Evolutionary conservation across 2,888 invertebrate genomes (phyloP), one percentile per base, ranked within the genome.

Genomic region (Bhutanitis thaidina): DNA sequence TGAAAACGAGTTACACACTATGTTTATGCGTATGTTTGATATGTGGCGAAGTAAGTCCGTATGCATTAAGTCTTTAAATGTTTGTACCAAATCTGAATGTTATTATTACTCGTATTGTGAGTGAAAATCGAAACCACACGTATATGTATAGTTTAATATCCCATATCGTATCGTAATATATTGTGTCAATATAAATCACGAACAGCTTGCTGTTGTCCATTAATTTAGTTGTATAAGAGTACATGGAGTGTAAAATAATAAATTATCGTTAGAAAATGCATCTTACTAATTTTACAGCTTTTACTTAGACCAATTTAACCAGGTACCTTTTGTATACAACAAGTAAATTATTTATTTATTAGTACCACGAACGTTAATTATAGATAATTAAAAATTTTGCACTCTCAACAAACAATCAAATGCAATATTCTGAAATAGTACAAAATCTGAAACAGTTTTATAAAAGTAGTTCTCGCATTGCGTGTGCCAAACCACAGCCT

Each of bases 401-500:
- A 37, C 49, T 43, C 13, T 43, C 7, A 12, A 35, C 14, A 56
- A 60, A 37, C 12, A 16, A 49, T 25, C 12, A 27, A 48, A 7
- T 8, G 7, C 34, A 43, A 69, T 61, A 54, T 58, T 60, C 67
- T 69, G 59, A 73, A 78, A 76, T 72, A 82, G 77, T 81, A 79
- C 75, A 80, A 77, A 61, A 55, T 50, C 56, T n/a, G n/a, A n/a
- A 55, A 57, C 60, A 52, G 64, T 56, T 63, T 41, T 58, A 62
- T 60, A 51, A 43, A 53, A 62, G 62, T 60, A 65, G 55, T 61
- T 62, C 60, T 67, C 70, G 70, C 71, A 74, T 65, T 63, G 65
- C 65, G 66, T 80, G 87, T 87, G 86, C 86, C 86, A 87, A 86
- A 87, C 73, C 74, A 75, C 74, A 66, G 55, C 67, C 65, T 60